Base-by-base conservation (phyloP, 2,888 invertebrate species). In the Helleia helle region DNA sequence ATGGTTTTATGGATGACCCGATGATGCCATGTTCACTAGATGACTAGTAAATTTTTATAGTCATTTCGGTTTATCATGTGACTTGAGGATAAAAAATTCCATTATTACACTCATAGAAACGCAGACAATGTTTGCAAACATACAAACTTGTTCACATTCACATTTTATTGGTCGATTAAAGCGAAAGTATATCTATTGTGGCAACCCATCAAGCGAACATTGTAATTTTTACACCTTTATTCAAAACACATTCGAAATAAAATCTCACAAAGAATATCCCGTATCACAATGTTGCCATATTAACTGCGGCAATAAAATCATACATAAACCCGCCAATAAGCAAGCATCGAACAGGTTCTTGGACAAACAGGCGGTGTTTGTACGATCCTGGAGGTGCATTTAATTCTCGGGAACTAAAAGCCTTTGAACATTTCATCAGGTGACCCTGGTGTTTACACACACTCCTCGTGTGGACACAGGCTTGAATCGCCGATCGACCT, bases 331-430 rank as follows among this genome's bases (percentile, higher is more conserved):
- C 76, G 83, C 83, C 81, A 84, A 84, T 83, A 81, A 79, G 72
- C 57, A 69, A 65, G 74, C 80, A 80, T 79, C 80, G 73, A 76
- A 67, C 83, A 81, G 81, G 83, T 81, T 83, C 77, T 74, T 59
- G 70, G 59, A 60, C 81, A 81, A 84, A 83, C 75, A 84, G 56
- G 50, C 62, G 50, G 56, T 84, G 83, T 84, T 83, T 84, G 71
- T 79, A 80, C 74, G 73, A 81, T 83, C 84, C 84, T 83, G 83
- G 74, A 71, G 71, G 74, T 79, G 80, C 81, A 81, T 83, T 84
- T 80, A 84, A 83, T 84, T 81, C 83, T 83, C 83, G 81, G 84
- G 84, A 84, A 83, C 83, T 84, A 84, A 84, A 84, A 84, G 84
- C 79, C 83, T 84, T 84, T 81, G 83, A 83, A 84, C 83, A 84